Percentiles rank a stretch among this genome's conserved stretches.
Evolutionary conservation across 2,113 vertebrate species (phyloP).

Genomic region (Murina feae): DNA sequence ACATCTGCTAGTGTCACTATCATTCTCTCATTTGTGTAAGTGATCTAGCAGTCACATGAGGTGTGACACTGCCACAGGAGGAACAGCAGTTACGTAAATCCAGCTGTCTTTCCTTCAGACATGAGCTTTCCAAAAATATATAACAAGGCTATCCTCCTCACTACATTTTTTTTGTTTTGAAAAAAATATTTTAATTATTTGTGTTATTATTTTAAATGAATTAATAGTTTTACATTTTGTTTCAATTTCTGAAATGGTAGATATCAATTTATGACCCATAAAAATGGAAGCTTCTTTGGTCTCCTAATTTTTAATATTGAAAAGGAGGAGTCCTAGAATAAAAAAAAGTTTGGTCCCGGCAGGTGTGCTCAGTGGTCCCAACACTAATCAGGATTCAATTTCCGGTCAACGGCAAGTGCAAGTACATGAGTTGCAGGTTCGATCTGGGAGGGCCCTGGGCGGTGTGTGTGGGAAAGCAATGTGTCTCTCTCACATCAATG

Average conservation of each 20-base stretch:
- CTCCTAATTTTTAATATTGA: neutral
- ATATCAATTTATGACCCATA: neutral
- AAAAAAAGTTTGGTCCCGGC: neutral
- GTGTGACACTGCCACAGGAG: neutral
- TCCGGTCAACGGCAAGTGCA: too few species aligned
- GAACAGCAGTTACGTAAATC: neutral
- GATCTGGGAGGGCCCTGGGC: too few species aligned
- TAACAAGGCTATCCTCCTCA: neutral
- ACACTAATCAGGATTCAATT: too few species aligned
- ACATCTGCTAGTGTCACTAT: neutral
- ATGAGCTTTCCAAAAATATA: neutral
- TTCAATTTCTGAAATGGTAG: neutral
- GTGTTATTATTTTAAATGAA: neutral
- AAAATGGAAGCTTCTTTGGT: neutral
- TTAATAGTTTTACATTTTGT: neutral
- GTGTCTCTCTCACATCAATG: too few species aligned
- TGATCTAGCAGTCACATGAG: neutral
- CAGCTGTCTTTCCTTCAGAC: neutral
- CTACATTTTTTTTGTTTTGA: neutral
- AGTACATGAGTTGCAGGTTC: too few species aligned
- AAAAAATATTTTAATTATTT: neutral
- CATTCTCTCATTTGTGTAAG: neutral
- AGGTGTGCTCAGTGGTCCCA: too few species aligned
- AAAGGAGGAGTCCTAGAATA: neutral
- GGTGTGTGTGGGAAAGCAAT: too few species aligned